Evolutionary conservation across 2,797 vertebrate genomes (phyloP).

Genomic region (Pseudomugil gertrudae): DNA sequence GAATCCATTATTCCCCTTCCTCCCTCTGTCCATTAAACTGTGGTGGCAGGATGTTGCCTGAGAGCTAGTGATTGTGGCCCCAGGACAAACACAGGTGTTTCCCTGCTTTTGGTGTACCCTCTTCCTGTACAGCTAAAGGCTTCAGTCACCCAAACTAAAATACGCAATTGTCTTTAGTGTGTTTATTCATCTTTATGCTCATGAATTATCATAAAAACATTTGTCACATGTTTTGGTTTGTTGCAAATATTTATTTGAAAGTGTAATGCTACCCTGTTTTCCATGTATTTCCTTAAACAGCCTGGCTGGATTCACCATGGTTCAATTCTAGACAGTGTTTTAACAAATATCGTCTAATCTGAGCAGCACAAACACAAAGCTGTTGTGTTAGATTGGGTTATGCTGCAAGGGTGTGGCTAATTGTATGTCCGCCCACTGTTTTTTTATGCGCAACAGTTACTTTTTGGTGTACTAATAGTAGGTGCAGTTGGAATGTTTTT

Average conservation of each 20-base stretch:
- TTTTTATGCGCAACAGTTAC: conserved; percentile 4
- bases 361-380: neutral
- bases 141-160: conserved; percentile 44
- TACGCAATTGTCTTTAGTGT: conserved; percentile 32
- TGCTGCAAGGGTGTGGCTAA: conserved; percentile 11
- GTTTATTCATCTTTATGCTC: conserved; percentile 57
- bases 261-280: neutral
- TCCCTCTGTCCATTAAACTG: conserved; percentile 45
- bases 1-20: conserved; percentile 58
- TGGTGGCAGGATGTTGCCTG: conserved; percentile 72
- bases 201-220: conserved; percentile 5
- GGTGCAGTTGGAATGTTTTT: conserved; percentile 9
- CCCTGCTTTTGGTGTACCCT: conserved; percentile 60
- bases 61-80: conserved; percentile 67
- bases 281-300: neutral
- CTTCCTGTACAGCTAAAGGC: conserved; percentile 73
- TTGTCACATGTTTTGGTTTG: conserved; percentile 1
- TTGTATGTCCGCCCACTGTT: neutral
- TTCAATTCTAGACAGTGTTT: neutral
- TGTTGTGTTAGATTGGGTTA: conserved; percentile 1
- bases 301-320: neutral
- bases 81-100: conserved; percentile 83
- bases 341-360: neutral
- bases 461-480: neutral
- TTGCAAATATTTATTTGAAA: conserved; percentile 13